Base-by-base conservation (phyloP, 2,888 invertebrate species). In the Spisula subtruncata region DNA sequence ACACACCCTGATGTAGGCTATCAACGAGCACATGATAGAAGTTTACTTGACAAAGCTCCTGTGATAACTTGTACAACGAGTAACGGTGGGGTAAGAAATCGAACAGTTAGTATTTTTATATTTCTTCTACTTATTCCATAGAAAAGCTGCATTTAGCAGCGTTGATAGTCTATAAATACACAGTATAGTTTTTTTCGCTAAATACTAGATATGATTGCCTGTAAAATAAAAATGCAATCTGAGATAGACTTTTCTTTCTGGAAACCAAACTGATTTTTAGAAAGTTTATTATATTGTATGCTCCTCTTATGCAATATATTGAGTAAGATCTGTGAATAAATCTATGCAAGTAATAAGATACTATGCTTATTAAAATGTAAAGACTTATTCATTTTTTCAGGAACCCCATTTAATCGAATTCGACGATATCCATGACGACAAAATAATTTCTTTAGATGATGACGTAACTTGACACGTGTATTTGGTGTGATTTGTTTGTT, bases 41-140 rank as follows among this genome's bases (percentile, higher is more conserved):
- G 48, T 41, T 86, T 48, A 82, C 56, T 89, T 79, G 89, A 90
- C 48, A 85, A 85, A 56, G 60, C 48, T 16, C 91, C 90, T 71
- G 86, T 87, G 75, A 88, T 92, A 35, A 92, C 90, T 56, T 90
- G 85, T 88, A 92, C 91, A 90, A 89, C 89, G 89, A 92, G 91
- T 51, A 90, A 92, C 48, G 91, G 90, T 51, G 90, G 91, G 85
- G 91, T 92, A 90, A 85, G 88, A 54, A 66, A 10, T 25, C 25
- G n/a, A 66, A 25, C 60, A 66, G 60, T 66, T 25, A 66, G 60
- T 56, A 71, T 66, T 16, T 18, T 66, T 56, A 54, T 25, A n/a
- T 66, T 2, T n/a, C 25, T 66, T 10, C 12, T 66, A 25, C 41
- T 41, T 8, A 41, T 41, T 41, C 8, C 41, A 8, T 41, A 41